A percentile compares a stretch with the other conserved stretches of the same genome.
phyloP scores from a whole-genome alignment of 2,113 vertebrate genomes.

The Oncorhynchus mykiss region DNA sequence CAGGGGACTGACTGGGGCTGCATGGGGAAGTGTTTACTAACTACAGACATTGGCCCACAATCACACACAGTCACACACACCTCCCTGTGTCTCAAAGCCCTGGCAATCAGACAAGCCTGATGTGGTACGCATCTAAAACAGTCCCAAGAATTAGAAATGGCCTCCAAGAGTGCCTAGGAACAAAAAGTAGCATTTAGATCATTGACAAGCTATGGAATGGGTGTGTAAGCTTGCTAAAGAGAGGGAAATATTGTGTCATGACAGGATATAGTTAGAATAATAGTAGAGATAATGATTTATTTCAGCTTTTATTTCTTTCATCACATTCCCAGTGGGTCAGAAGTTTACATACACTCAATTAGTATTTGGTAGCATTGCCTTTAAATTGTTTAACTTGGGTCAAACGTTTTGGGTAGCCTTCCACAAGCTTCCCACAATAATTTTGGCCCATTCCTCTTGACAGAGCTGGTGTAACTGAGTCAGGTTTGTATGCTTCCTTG shows the following conservation, averaged over 20 bases:
- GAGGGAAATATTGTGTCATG: not conserved
- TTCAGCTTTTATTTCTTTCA: too few relatives aligned
- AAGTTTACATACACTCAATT: too few relatives aligned
- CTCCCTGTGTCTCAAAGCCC: slow-evolving; percentile 1
- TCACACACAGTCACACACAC: slow-evolving; percentile 8
- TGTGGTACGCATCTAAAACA: slow-evolving; percentile 13
- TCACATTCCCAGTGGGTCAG: too few relatives aligned
- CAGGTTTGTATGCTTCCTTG: too few relatives aligned
- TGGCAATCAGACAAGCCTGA: slow-evolving; percentile 12
- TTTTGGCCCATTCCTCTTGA: too few relatives aligned
- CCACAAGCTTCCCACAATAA: too few relatives aligned
- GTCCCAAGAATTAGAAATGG: slow-evolving; percentile 3
- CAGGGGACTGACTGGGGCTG: slow-evolving; percentile 29
- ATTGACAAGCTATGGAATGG: not conserved
- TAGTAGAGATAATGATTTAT: too few relatives aligned
- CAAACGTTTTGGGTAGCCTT: too few relatives aligned
- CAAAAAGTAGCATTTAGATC: not conserved
- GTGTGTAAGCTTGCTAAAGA: too few relatives aligned
- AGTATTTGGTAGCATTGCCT: too few relatives aligned
- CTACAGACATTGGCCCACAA: slow-evolving; percentile 16
- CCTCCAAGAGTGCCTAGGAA: slow-evolving; percentile 16
- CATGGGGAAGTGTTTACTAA: slow-evolving; percentile 28
- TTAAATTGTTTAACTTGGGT: too few relatives aligned
- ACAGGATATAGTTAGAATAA: not conserved
- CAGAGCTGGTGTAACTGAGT: too few relatives aligned